Conservation (phyloP, 2,113 vertebrate species). For the Lophochroa leadbeateri region DNA sequence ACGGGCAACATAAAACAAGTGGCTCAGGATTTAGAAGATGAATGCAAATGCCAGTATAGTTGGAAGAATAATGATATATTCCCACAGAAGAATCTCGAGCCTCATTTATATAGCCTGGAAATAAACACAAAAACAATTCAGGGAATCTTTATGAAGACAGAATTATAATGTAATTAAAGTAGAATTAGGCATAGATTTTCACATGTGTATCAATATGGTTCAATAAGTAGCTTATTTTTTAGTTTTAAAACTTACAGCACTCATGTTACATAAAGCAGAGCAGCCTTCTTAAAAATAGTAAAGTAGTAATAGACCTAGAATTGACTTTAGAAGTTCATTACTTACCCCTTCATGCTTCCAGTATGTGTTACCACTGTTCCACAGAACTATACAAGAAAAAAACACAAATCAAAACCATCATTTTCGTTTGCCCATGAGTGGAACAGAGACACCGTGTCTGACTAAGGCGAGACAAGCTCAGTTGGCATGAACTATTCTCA, state of each 20-base stretch:
- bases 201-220: not conserved
- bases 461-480: not conserved
- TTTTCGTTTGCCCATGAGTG: not conserved
- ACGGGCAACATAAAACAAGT: not conserved
- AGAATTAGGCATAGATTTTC: not conserved
- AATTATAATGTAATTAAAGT: not conserved
- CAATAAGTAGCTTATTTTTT: not conserved
- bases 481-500: not conserved
- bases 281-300: not conserved
- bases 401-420: not conserved
- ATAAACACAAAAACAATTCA: slow-evolving; percentile 17
- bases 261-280: not conserved
- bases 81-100: slow-evolving; percentile 4
- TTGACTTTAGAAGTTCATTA: not conserved
- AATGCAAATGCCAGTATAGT: not conserved
- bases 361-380: slow-evolving; percentile 76
- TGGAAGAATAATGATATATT: not conserved
- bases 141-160: not conserved
- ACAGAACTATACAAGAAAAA: slow-evolving; percentile 68
- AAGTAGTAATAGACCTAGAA: not conserved
- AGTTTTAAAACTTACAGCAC: not conserved
- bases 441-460: not conserved
- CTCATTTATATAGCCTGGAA: slow-evolving; percentile 54
- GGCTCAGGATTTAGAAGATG: slow-evolving; percentile 33
- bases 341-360: slow-evolving; percentile 70